Base-by-base conservation (phyloP, 2,797 vertebrate species). In the Carcharodon carcharias region DNA sequence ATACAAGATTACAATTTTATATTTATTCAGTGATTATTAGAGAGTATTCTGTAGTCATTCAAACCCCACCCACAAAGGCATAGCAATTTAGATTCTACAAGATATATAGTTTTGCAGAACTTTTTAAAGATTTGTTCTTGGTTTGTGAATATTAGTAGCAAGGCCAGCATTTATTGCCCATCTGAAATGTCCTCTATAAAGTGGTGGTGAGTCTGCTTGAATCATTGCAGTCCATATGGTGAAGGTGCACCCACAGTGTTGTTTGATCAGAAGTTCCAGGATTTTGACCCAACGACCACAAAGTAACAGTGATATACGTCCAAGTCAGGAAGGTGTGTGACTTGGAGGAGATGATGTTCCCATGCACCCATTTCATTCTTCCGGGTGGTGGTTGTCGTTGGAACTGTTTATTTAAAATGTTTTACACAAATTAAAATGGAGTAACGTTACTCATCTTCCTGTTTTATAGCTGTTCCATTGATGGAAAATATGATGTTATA, bases 21-120 rank as follows among this genome's bases (percentile, higher is more conserved):
- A 93, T 93, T n/a, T 93, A 65, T 40, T 93, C 88, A 91, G 4
- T 93, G 91, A 65, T 65, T 65, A 40, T 40, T 93, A n/a, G 56
- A 92, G 58, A 65, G 35, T 92, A 63, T 23, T 92, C n/a, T 65
- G 31, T 92, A 63, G 6, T 92, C 58, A 65, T 23, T 35, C 35
- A 63, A n/a, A 28, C 14, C 56, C 56, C 5, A 45, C 16, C 14
- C 77, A 82, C 4, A 82, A 45, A 14, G 40, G 5, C 11, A 91
- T 12, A 58, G 35, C 56, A 91, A 91, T 16, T 91, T 91, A 35
- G 11, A 61, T 61, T 91, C 56, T 91, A 58, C 88, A 61, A 26
- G 40, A 21, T 26, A 92, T 40, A 4, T 82, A 82, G 35, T 21
- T 40, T 82, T 92, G 31, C n/a, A 92, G 77, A 82, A 82, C 16